Evolutionary conservation across 2,888 invertebrate genomes (phyloP).

Genomic region (Lamproptera curius): DNA sequence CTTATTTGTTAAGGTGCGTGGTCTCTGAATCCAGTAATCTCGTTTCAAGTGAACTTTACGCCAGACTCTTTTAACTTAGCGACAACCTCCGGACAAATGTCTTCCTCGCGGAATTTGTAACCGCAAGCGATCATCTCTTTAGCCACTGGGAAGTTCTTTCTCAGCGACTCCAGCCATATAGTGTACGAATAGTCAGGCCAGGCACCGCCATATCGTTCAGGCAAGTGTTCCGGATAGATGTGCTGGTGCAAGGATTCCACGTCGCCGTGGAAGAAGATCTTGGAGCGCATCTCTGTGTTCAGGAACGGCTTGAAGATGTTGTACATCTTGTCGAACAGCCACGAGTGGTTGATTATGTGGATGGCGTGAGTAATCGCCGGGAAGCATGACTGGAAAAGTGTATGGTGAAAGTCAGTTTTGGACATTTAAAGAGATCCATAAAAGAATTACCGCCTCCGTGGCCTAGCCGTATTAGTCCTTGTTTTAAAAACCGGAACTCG

Average conservation of each 20-base stretch:
- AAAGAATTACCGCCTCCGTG: too few species aligned
- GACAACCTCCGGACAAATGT: constrained; percentile 53
- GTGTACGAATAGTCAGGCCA: constrained; percentile 85
- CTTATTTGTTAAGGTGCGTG: not conserved
- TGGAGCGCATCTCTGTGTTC: constrained; percentile 81
- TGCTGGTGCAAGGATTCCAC: constrained; percentile 85
- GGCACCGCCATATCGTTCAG: constrained; percentile 83
- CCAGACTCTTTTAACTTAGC: constrained; percentile 56
- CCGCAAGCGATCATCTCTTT: constrained; percentile 82
- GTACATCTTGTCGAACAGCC: constrained; percentile 88
- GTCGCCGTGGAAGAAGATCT: constrained; percentile 85
- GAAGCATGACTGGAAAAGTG: constrained; percentile 81
- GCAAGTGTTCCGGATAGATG: constrained; percentile 83
- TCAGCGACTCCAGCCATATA: constrained; percentile 84
- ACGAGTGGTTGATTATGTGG: constrained; percentile 88
- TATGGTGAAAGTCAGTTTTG: too few species aligned
- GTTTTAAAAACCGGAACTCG: too few species aligned
- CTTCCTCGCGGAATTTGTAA: constrained; percentile 74
- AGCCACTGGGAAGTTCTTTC: constrained; percentile 74
- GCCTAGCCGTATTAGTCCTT: too few species aligned
- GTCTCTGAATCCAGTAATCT: not conserved
- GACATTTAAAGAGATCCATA: too few species aligned
- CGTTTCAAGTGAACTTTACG: constrained; percentile 42
- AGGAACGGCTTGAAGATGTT: constrained; percentile 88
- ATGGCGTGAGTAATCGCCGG: constrained; percentile 85